A percentile compares a stretch with the other conserved stretches of the same genome.
phyloP scores from a whole-genome alignment of 1,140 invertebrate genomes.

The Trichonephila clavipes region DNA sequence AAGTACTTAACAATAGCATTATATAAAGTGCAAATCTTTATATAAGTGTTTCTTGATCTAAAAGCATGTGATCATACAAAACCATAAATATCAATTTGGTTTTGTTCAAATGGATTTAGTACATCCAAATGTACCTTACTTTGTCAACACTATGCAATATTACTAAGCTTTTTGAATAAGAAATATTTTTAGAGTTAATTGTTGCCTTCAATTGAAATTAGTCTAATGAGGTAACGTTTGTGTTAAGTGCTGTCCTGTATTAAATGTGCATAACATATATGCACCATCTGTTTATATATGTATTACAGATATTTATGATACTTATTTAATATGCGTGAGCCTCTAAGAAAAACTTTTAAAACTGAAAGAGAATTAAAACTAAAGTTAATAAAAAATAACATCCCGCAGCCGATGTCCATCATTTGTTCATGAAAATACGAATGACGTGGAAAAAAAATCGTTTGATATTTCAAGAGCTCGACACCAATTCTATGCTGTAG shows the following conservation, averaged over 20 bases:
- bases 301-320: neutral
- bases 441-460: neutral
- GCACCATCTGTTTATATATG: neutral
- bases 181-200: slow-evolving; percentile 1
- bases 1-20: slow-evolving; percentile 9
- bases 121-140: neutral
- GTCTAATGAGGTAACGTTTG: neutral
- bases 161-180: neutral
- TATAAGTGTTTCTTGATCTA: neutral
- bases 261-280: neutral
- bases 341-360: no score
- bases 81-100: neutral
- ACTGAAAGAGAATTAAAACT: no score
- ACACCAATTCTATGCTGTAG: no score
- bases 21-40: slow-evolving; percentile 1
- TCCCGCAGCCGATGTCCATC: no score
- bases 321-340: no score
- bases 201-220: neutral
- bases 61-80: neutral
- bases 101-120: neutral
- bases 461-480: neutral
- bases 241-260: neutral
- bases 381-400: no score
- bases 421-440: no score
- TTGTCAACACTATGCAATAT: neutral